Evolutionary conservation across 2,797 vertebrate species (phyloP).

Genomic region (Euphonia xanthogaster): DNA sequence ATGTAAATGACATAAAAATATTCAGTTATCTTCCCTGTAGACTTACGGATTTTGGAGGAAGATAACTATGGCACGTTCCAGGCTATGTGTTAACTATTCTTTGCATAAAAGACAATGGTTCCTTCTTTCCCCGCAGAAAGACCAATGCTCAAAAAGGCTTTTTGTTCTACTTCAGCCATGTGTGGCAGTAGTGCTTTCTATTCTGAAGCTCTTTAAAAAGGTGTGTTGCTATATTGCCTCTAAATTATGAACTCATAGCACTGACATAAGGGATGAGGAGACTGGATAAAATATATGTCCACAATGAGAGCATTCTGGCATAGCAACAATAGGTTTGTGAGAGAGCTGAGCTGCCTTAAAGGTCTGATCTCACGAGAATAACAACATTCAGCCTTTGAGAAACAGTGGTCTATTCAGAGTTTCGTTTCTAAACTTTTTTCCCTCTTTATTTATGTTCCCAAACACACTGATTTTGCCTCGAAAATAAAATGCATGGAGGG

Average conservation of each 20-base stretch:
- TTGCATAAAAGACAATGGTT: background rate
- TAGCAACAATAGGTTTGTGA: background rate
- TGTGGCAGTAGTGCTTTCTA: background rate
- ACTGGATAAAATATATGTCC: background rate
- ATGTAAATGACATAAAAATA: background rate
- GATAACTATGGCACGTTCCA: background rate
- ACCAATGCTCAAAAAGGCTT: background rate
- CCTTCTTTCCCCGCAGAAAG: background rate
- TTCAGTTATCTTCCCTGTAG: background rate
- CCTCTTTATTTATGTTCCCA: background rate
- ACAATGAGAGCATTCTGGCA: background rate
- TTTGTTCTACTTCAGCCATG: background rate
- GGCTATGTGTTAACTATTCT: background rate
- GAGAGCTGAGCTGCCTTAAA: constrained; percentile 11
- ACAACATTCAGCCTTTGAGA: background rate
- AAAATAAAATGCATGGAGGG: background rate
- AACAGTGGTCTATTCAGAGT: background rate
- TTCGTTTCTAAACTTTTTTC: background rate
- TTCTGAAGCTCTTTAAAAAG: background rate
- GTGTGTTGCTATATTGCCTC: background rate
- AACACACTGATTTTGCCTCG: background rate
- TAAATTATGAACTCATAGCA: constrained; percentile 17
- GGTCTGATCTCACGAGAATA: background rate
- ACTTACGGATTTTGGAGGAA: background rate
- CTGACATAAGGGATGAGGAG: background rate